A percentile compares a stretch with the other conserved stretches of the same genome.
Evolutionary conservation across 2,113 vertebrate species (phyloP).

Genomic region (Phycodurus eques): DNA sequence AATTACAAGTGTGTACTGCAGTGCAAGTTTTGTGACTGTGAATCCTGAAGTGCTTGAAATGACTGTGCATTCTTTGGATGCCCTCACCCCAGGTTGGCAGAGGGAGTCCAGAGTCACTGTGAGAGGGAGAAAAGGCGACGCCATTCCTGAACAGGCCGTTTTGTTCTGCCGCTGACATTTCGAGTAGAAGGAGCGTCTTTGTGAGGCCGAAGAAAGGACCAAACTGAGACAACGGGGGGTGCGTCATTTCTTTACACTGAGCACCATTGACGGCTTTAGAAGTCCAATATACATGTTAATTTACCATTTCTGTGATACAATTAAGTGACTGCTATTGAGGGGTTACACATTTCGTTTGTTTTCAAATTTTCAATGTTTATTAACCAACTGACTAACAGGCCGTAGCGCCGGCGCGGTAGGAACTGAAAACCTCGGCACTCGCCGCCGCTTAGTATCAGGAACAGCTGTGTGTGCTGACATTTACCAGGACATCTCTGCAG

Average conservation of each 20-base stretch:
- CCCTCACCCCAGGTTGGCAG: conserved; percentile 46
- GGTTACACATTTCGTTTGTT: too few relatives aligned
- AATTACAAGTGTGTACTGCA: too few relatives aligned
- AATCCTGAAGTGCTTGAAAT: background rate
- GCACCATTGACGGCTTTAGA: too few relatives aligned
- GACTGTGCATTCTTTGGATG: conserved; percentile 32
- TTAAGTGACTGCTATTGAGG: too few relatives aligned
- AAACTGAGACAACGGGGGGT: conserved; percentile 36
- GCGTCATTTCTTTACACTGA: too few relatives aligned
- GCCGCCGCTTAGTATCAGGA: conserved; percentile 37
- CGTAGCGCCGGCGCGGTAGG: too few relatives aligned
- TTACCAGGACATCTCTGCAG: conserved; percentile 46
- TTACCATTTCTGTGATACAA: too few relatives aligned
- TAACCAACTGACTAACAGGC: background rate
- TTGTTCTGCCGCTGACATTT: conserved; percentile 45
- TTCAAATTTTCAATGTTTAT: too few relatives aligned
- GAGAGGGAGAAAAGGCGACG: conserved; percentile 27
- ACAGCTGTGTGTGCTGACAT: conserved; percentile 72
- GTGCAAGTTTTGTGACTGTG: too few relatives aligned
- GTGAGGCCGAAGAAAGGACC: conserved; percentile 52
- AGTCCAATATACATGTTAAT: too few relatives aligned
- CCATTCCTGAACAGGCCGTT: conserved; percentile 44
- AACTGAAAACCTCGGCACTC: background rate
- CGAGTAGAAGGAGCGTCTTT: conserved; percentile 58
- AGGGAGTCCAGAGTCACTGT: conserved; percentile 26